These are phyloP conservation scores for Nyctibius grandis DNA, from an alignment of 2,797 vertebrate genomes.

Conservation along the genomic window DNA sequence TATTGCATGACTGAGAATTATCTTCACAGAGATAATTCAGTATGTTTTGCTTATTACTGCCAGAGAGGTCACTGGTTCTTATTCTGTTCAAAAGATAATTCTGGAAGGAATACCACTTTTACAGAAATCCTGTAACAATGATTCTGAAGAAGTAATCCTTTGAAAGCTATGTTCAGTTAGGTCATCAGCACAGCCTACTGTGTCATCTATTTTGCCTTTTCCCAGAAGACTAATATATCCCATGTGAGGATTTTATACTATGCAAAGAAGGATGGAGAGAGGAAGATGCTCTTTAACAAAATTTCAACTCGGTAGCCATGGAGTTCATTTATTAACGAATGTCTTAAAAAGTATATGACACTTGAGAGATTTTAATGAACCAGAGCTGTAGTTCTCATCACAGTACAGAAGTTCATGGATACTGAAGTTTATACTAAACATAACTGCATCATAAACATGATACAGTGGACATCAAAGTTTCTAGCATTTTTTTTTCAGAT, in stretches of 20 bases:
- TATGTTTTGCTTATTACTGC: background rate
- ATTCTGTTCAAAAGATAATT: background rate
- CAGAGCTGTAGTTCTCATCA: background rate
- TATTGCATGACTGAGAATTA: background rate
- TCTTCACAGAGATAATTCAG: slow-evolving; percentile 7
- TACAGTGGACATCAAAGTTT: background rate
- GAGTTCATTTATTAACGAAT: background rate
- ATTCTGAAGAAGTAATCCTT: slow-evolving; percentile 4
- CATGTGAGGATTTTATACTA: background rate
- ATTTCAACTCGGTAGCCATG: background rate
- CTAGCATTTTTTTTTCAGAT: background rate
- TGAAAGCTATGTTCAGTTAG: background rate
- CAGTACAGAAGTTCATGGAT: background rate
- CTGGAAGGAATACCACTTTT: background rate
- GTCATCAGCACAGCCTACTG: background rate
- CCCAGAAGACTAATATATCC: background rate
- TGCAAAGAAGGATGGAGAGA: background rate
- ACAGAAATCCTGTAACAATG: background rate
- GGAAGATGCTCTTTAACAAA: background rate
- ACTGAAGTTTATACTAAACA: background rate
- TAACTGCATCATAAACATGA: background rate
- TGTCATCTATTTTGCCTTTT: background rate
- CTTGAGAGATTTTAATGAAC: background rate
- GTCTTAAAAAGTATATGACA: background rate
- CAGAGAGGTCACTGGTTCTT: background rate